phyloP scores from a whole-genome alignment of 2,113 vertebrate species.

The Sylvietta virens region DNA sequence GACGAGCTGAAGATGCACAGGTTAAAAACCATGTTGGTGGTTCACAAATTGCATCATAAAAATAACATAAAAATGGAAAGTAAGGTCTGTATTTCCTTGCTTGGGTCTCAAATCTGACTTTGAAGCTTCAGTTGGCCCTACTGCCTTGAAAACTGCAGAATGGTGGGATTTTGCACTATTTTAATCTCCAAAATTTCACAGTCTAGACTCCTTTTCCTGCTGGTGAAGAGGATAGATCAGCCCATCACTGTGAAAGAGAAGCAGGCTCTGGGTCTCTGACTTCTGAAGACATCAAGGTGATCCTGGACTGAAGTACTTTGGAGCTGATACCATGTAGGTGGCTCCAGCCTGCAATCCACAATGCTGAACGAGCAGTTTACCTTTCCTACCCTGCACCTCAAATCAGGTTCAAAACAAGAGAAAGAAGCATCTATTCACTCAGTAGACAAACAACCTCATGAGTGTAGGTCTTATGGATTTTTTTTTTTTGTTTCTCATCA shows the following conservation, averaged over 20 bases:
- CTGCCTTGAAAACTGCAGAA: not conserved
- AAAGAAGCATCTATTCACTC: not conserved
- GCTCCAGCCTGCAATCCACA: not conserved
- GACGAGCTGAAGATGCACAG: not conserved
- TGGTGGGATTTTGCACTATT: not conserved
- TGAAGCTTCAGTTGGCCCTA: not conserved
- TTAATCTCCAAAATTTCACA: not conserved
- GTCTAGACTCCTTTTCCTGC: not conserved
- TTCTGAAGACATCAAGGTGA: not conserved
- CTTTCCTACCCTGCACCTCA: not conserved
- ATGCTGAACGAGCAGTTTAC: not conserved
- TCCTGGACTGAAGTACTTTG: not conserved
- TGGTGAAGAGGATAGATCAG: not conserved
- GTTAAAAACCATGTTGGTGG: not conserved
- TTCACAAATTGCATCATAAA: not conserved
- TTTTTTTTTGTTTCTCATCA: not conserved
- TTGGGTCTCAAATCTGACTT: not conserved
- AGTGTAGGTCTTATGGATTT: not conserved
- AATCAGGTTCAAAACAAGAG: not conserved
- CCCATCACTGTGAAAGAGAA: not conserved
- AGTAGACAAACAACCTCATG: not conserved
- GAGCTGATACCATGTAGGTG: not conserved
- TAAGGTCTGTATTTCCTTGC: not conserved
- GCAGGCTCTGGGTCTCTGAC: accelerated
- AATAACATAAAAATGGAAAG: not conserved